Evolutionary conservation across 2,888 invertebrate genomes (phyloP), one percentile per base, ranked within the genome.

Genomic region (Patella pellucida): DNA sequence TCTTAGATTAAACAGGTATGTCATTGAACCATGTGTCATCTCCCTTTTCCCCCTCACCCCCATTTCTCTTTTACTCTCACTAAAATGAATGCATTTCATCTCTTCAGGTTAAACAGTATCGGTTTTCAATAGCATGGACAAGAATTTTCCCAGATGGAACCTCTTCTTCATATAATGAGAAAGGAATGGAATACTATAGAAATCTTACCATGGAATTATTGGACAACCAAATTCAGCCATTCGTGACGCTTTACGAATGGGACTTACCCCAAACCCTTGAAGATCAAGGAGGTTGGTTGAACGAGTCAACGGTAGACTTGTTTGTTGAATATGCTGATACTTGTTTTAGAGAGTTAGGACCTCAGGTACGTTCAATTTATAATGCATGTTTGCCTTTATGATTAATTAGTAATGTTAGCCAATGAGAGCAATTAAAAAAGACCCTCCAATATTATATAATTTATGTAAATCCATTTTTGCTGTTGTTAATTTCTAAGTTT

Each of bases 141-240:
- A 92, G 96, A 73, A 92, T 96, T 69, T 91, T 96, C 80, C 95
- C 96, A 0, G 93, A 92, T 15, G 96, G 89, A 3, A 85, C 86
- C 1, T 69, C 78, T 1, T 71, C 68, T 0, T 81, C 82, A 0
- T 71, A 95, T 27, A 96, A 95, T 87, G 91, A 92, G 54, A 92
- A 93, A 2, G 96, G 95, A n/a, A 92, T 96, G 15, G 91, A 93
- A 76, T 96, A 96, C 90, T 96, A 96, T 89, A 94, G 93, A 85
- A 93, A 94, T 81, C 90, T 96, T 71, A 94, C 96, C 73, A 92
- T 95, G 83, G 94, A 94, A 83, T 92, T 96, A 14, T 79, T 94
- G 15, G 91, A 89, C 0, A 91, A 92, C 70, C 92, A 92, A n/a
- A 93, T 95, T 76, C 88, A 90, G 72, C 94, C 94, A 27, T 81